Evolutionary conservation across 1,140 invertebrate species (phyloP), one percentile per base, ranked within the genome.

Genomic region (Meloidogyne floridensis): DNA sequence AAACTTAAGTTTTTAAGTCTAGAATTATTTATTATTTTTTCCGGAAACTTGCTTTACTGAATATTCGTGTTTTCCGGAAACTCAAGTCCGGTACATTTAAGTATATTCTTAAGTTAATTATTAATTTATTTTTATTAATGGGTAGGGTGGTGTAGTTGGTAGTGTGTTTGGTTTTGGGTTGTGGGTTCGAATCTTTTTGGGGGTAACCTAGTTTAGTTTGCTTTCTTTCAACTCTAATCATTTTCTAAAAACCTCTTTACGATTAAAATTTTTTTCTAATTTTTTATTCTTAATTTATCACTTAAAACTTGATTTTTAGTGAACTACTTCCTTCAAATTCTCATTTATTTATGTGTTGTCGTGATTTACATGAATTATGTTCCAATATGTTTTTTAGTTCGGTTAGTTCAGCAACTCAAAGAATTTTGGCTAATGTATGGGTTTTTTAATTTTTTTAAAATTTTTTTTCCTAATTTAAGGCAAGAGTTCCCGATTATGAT

Each of bases 351-450:
- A 3, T 79, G 10, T 79, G 77, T n/a, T 79, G 77, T 15, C 42
- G 56, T 2, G 86, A 86, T 47, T 72, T 88, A 15, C 77, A 87
- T 18, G 86, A 88, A 72, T 79, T 88, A 3, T 80, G 84, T 18
- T 81, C 84, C 18, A 90, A 89, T 75, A 88, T 88, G 82, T 90
- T 89, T 84, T 88, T 89, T 75, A 83, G 77, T 59, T 82, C 71
- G 4, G 76, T 88, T 5, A 89, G 74, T 75, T 59, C 82, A 2
- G 75, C 86, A 11, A 86, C 89, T 3, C 84, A 90, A 59, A 76
- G 81, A 54, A 87, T 90, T 76, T 75, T 87, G 11, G 75, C 78
- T 10, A 84, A 86, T 32, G 86, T 85, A 11, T 54, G 20, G 32
- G 32, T 32, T 32, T 32, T 20, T 32, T 47, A 43, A n/a, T 77